Evolutionary conservation across 2,797 vertebrate species (phyloP).

Genomic region (Paratrypauchen microcephalus): DNA sequence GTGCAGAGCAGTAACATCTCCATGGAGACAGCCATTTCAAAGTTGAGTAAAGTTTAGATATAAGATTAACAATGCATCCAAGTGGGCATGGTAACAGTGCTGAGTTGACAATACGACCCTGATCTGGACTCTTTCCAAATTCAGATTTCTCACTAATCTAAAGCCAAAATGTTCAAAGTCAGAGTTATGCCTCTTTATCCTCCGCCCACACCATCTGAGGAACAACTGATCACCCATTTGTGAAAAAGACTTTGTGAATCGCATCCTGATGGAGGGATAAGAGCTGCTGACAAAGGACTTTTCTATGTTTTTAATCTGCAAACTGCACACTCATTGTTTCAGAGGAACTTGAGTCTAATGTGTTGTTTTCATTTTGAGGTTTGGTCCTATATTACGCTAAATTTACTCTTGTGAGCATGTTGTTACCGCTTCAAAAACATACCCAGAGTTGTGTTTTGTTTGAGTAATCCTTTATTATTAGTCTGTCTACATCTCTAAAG

Average conservation of each 20-base stretch:
- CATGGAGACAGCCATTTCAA: too few species aligned
- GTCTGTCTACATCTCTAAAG: too few species aligned
- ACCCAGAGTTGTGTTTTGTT: too few species aligned
- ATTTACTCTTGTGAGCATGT: too few species aligned
- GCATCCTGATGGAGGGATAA: neutral
- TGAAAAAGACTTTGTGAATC: neutral
- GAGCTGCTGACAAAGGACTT: slow-evolving; percentile 1
- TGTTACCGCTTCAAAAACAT: too few species aligned
- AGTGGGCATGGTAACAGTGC: slow-evolving; percentile 34
- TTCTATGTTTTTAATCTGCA: neutral
- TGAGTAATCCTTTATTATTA: too few species aligned
- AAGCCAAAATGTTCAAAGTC: neutral
- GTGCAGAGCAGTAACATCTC: too few species aligned
- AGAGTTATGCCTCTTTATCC: neutral
- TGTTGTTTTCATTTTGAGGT: slow-evolving; percentile 1
- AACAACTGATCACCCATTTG: neutral
- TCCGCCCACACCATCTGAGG: neutral
- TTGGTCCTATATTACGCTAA: neutral
- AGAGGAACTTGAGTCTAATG: neutral
- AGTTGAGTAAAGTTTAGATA: too few species aligned
- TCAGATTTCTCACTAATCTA: neutral
- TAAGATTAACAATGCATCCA: slow-evolving; percentile 23
- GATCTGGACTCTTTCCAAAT: neutral
- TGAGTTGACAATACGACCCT: neutral
- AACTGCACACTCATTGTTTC: neutral